Evolutionary conservation across 2,113 vertebrate genomes (phyloP), one percentile per base, ranked within the genome.

Genomic region (Mixornis gularis): DNA sequence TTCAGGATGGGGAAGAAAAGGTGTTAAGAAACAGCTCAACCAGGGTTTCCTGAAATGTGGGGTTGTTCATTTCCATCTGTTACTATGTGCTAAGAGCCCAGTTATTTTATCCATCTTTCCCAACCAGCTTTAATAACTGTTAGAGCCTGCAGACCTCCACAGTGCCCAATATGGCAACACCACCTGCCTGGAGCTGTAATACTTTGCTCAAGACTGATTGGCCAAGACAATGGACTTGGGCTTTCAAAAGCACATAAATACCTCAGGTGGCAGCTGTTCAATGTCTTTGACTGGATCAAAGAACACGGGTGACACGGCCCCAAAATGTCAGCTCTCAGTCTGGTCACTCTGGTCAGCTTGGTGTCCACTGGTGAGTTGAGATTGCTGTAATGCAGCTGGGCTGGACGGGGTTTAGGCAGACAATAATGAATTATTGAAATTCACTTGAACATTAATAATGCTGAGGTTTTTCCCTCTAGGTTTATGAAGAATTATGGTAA

Each of bases 291-390:
- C 17, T 34, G 2, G 0, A 40, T 89, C 94, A 34, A 94, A 79
- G 94, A 73, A 84, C 87, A 66, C 9, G 0, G 11, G 30, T 30
- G 90, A 56, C 91, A 80, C 58, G 6, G 71, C 77, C 63, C 7
- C 62, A 91, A 62, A 43, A 97, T 97, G 97, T 2, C 96, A 85
- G 79, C 93, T 17, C 90, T 92, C 70, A 85, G 72, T 7, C 24
- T 96, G 58, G 62, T 97, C 5, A 17, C 96, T 43, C 74, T 91
- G 85, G 81, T 95, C 92, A 95, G 78, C 86, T 25, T 97, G 86
- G 91, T 95, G 92, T 96, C 95, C 29, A 68, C 92, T 32, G 97
- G 97, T 97, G 96, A 97, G 97, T 97, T 38, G 64, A 46, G 68
- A 78, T 40, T 26, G 51, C 18, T 49, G 7, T 30, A 51, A 22